Conservation (phyloP, 2,113 vertebrate genomes). For the Catharus bicknelli region DNA sequence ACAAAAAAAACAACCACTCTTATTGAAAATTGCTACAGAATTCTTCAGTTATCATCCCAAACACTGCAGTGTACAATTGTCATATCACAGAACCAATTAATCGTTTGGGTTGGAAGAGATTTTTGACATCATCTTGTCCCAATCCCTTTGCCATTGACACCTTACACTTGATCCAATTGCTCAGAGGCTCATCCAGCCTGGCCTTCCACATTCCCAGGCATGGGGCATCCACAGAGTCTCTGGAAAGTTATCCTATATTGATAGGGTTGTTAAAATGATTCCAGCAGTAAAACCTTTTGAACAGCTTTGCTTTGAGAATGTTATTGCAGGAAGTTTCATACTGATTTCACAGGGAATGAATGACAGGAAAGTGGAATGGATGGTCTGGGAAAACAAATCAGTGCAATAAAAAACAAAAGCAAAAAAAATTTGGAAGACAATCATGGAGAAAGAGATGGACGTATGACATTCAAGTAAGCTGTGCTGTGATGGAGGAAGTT, state of each 20-base stretch:
- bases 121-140: neutral
- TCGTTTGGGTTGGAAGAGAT: neutral
- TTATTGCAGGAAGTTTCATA: neutral
- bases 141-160: neutral
- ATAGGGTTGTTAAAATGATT: neutral
- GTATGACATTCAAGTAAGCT: neutral
- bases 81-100: neutral
- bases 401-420: neutral
- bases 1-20: slow-evolving; percentile 12
- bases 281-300: neutral
- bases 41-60: slow-evolving; percentile 7
- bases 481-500: neutral
- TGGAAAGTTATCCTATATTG: neutral
- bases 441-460: neutral
- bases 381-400: neutral
- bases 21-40: slow-evolving; percentile 1
- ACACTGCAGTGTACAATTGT: neutral
- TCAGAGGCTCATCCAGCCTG: neutral
- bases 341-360: neutral
- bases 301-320: neutral
- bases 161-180: neutral
- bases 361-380: neutral
- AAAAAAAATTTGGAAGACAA: neutral
- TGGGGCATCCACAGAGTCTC: neutral
- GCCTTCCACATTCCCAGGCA: neutral